Percentiles rank a stretch among this genome's conserved stretches.
Evolutionary conservation across 2,797 vertebrate genomes (phyloP).

Genomic region (Cuculus canorus): DNA sequence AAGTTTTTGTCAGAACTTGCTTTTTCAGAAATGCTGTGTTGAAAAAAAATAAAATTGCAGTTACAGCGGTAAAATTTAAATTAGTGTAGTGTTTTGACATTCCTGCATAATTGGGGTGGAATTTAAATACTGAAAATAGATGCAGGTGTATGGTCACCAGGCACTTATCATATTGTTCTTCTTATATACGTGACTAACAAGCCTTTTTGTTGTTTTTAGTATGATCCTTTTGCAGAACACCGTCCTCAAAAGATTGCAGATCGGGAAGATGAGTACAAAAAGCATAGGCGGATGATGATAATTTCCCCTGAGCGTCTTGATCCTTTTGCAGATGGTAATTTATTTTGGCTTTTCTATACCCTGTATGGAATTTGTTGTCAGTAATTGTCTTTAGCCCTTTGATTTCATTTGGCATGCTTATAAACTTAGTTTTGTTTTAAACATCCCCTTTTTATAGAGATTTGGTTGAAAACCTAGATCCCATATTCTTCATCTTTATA

Average conservation of each 20-base stretch:
- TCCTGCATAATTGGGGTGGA: not conserved
- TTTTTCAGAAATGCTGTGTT: not conserved
- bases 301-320: slow-evolving; percentile 98
- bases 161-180: not conserved
- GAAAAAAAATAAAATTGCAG: not conserved
- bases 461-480: slow-evolving; percentile 82
- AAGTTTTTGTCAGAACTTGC: not conserved
- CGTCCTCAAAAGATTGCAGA: slow-evolving; percentile 96
- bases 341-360: slow-evolving; percentile 76
- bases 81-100: not conserved
- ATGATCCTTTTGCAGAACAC: slow-evolving; percentile 98
- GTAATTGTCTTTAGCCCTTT: slow-evolving; percentile 83
- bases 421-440: slow-evolving; percentile 80
- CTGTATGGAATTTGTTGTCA: slow-evolving; percentile 68
- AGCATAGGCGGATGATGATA: slow-evolving; percentile 95
- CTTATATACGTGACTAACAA: not conserved
- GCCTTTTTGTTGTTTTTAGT: slow-evolving; percentile 77
- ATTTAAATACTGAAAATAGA: not conserved
- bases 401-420: slow-evolving; percentile 85
- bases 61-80: not conserved
- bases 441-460: slow-evolving; percentile 77
- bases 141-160: not conserved
- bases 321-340: slow-evolving; percentile 99
- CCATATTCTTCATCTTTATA: slow-evolving; percentile 84
- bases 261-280: slow-evolving; percentile 98